Base-by-base conservation (phyloP, 2,888 invertebrate genomes). In the Chesias legatella region DNA sequence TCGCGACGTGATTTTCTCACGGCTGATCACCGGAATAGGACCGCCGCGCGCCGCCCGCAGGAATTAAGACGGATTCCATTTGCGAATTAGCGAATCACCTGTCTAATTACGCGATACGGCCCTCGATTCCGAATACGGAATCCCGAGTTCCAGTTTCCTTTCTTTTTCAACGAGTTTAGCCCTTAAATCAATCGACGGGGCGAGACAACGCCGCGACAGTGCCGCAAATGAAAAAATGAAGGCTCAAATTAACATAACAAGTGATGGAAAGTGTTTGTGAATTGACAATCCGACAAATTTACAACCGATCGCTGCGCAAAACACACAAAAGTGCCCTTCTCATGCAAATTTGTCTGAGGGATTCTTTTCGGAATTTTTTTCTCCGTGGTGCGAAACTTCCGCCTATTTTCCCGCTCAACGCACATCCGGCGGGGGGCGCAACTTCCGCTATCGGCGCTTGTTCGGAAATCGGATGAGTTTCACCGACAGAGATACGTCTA, bases 1-100 rank as follows among this genome's bases (percentile, higher is more conserved):
- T 72, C 67, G 68, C 79, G 77, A 88, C 86, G 88, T 88, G 86
- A 86, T 73, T 79, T 88, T 88, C 88, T 81, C 86, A 88, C 86
- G 79, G 72, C 28, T 52, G 50, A 66, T 68, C 71, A 63, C 60
- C 62, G 58, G 67, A 67, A 67, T 67, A 67, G 67, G 63, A 55
- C 67, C 63, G 53, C 44, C 36, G n/a, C n/a, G n/a, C n/a, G n/a
- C n/a, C n/a, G n/a, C n/a, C n/a, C n/a, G 27, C 58, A 52, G 63
- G 73, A 72, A 75, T 74, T 71, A 73, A 76, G 75, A 70, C 73
- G 78, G 67, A 84, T 84, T 82, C 86, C 71, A 75, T 73, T 70
- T 70, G 60, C 69, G 81, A 83, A 86, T 86, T 84, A 86, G 78
- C 80, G 81, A 81, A 82, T 85, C 84, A 84, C 84, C 85, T 85